These are phyloP conservation scores for Rhadina sibilatrix DNA, from an alignment of 2,113 vertebrate genomes.

Conservation along the genomic window DNA sequence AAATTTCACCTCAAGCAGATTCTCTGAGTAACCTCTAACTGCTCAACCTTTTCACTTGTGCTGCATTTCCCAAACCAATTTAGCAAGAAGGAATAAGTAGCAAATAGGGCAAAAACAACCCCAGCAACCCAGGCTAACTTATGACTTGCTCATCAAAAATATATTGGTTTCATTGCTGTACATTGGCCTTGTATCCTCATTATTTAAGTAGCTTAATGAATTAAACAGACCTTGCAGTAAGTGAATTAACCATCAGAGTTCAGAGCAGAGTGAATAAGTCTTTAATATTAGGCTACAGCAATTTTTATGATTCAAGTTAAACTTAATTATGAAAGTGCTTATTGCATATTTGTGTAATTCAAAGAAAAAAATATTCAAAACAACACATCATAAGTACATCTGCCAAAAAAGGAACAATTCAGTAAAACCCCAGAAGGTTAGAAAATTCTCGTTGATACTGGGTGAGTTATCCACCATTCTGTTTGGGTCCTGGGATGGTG, in stretches of 20 bases:
- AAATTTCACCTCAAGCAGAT: not conserved
- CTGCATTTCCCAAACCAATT: not conserved
- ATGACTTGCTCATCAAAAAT: not conserved
- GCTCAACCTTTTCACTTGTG: not conserved
- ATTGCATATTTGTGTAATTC: conserved; percentile 2
- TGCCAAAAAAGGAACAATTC: not conserved
- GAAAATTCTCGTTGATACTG: not conserved
- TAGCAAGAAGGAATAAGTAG: not conserved
- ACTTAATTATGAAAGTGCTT: conserved; percentile 27
- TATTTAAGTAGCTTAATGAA: conserved; percentile 37
- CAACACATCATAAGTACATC: not conserved
- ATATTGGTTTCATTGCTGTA: not conserved
- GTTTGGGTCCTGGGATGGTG: not conserved
- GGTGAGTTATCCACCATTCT: not conserved
- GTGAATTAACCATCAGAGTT: conserved; percentile 30
- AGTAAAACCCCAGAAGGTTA: not conserved
- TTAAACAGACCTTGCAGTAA: conserved; percentile 33
- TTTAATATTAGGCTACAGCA: not conserved
- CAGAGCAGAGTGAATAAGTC: conserved; percentile 5
- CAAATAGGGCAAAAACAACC: not conserved
- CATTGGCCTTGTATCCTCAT: not conserved
- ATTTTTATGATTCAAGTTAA: conserved; percentile 22
- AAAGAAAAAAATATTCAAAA: not conserved
- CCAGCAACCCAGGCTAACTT: not conserved
- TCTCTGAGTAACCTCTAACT: not conserved